Percentiles rank a stretch among this genome's conserved stretches.
phyloP scores from a whole-genome alignment of 2,797 vertebrate genomes.

The Ammospiza maritima region DNA sequence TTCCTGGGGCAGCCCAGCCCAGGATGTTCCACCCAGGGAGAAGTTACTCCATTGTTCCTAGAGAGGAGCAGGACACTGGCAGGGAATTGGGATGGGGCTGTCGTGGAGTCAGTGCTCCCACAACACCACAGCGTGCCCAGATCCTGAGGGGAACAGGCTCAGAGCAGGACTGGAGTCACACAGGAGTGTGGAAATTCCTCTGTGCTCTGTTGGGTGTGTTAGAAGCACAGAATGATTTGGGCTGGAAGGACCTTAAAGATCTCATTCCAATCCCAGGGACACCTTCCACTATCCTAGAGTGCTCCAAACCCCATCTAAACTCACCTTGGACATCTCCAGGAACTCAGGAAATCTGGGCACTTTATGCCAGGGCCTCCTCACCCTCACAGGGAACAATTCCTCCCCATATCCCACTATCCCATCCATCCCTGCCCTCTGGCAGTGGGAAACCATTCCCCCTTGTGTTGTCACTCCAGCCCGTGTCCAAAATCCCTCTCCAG shows the following conservation, averaged over 20 bases:
- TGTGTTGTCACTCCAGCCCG: neutral
- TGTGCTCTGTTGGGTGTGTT: accelerated
- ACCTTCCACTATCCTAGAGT: accelerated
- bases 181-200: accelerated
- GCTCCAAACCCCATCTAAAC: neutral
- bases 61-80: neutral
- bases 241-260: neutral
- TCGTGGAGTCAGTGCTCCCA: neutral
- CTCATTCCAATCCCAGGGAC: too few relatives aligned
- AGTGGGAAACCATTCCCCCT: neutral
- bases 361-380: neutral
- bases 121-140: neutral
- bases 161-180: accelerated
- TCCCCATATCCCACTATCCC: neutral
- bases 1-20: neutral
- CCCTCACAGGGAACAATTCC: neutral
- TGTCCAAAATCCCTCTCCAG: neutral
- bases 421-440: accelerated
- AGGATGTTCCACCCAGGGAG: too few relatives aligned
- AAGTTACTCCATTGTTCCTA: accelerated
- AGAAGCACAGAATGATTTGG: neutral
- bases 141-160: neutral
- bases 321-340: neutral
- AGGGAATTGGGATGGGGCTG: neutral
- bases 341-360: neutral